phyloP scores from a whole-genome alignment of 2,888 invertebrate species.

The Drosophila multiciliata region DNA sequence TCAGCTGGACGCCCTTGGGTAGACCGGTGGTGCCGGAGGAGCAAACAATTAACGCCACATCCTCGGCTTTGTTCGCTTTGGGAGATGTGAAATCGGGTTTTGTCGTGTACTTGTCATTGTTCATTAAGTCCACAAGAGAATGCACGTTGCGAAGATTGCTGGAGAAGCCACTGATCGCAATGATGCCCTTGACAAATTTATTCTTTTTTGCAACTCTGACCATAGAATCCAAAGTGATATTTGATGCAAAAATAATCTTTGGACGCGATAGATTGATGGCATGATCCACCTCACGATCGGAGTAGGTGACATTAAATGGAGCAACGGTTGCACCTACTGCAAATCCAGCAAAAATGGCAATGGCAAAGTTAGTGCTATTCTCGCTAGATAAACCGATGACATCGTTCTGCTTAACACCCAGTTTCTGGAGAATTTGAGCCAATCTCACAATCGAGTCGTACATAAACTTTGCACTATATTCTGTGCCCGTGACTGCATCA shows the following conservation, averaged over 20 bases:
- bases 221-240: slow-evolving; percentile 86
- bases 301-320: slow-evolving; percentile 87
- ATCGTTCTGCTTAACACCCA: slow-evolving; percentile 86
- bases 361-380: slow-evolving; percentile 86
- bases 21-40: slow-evolving; percentile 93
- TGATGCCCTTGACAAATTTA: slow-evolving; percentile 86
- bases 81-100: slow-evolving; percentile 84
- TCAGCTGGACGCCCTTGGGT: slow-evolving; percentile 91
- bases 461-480: slow-evolving; percentile 77
- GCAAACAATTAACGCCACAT: slow-evolving; percentile 89
- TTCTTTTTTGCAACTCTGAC: slow-evolving; percentile 86
- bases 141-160: slow-evolving; percentile 64
- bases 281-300: slow-evolving; percentile 88
- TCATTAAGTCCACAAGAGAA: slow-evolving; percentile 74
- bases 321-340: slow-evolving; percentile 86
- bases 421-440: slow-evolving; percentile 83
- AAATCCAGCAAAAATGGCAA: slow-evolving; percentile 85
- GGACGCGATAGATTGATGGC: slow-evolving; percentile 89
- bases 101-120: slow-evolving; percentile 79
- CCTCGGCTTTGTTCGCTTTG: slow-evolving; percentile 86
- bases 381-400: slow-evolving; percentile 87
- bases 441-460: slow-evolving; percentile 75
- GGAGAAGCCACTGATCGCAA: slow-evolving; percentile 86
- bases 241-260: slow-evolving; percentile 89
- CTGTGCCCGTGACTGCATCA: slow-evolving; percentile 79